A percentile compares a stretch with the other conserved stretches of the same genome.
Evolutionary conservation across 2,797 vertebrate species (phyloP).

Genomic region (Hypotaenidia philippensis): DNA sequence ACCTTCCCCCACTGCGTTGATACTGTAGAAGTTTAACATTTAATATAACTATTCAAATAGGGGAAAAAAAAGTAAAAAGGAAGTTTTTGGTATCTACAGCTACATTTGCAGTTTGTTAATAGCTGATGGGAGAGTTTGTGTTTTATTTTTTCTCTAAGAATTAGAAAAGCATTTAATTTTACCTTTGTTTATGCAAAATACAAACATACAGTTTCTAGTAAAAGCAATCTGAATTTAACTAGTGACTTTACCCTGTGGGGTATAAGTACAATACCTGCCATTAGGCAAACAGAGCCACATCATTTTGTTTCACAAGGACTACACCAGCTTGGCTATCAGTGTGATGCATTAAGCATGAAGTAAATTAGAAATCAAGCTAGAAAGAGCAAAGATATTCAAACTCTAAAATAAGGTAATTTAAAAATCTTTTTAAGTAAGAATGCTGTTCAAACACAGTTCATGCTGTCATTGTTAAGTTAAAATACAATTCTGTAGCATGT

Average conservation of each 20-base stretch:
- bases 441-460: neutral
- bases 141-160: neutral
- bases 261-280: neutral
- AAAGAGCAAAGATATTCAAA: neutral
- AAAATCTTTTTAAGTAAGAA: neutral
- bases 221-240: neutral
- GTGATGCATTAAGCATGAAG: neutral
- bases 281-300: neutral
- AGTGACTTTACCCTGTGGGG: neutral
- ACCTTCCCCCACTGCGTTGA: rapidly evolving
- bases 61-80: neutral
- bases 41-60: neutral
- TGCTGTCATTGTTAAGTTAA: neutral
- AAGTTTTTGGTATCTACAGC: neutral
- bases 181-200: neutral
- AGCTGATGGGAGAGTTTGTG: neutral
- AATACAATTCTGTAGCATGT: neutral
- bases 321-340: rapidly evolving
- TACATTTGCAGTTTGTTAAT: neutral
- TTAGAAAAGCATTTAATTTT: neutral
- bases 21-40: neutral
- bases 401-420: neutral
- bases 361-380: neutral
- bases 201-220: neutral
- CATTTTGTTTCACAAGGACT: neutral